Conservation (phyloP, 2,888 invertebrate genomes). For the Synanthedon vespiformis region DNA sequence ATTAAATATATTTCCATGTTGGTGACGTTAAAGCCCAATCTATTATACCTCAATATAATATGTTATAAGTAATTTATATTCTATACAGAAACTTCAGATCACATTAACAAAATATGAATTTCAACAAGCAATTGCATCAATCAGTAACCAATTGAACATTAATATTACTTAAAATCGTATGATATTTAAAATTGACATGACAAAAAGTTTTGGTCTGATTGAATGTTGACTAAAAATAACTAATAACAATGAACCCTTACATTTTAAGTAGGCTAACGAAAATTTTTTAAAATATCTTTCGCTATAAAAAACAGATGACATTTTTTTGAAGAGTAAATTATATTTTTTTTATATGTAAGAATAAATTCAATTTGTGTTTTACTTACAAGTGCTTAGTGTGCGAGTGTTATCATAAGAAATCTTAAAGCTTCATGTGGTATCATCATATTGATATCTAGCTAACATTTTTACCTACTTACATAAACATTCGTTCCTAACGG, state of each 20-base stretch:
- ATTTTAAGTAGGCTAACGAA: neutral
- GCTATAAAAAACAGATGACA: neutral
- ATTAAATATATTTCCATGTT: constrained; percentile 22
- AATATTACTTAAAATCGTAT: constrained; percentile 41
- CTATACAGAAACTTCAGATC: constrained; percentile 46
- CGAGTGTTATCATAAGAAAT: constrained; percentile 70
- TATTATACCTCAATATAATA: neutral
- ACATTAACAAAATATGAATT: constrained; percentile 61
- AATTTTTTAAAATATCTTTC: no score
- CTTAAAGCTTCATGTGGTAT: constrained; percentile 71
- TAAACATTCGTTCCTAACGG: constrained; percentile 69
- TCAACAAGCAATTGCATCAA: constrained; percentile 39
- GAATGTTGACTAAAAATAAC: constrained; percentile 23
- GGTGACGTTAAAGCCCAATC: neutral
- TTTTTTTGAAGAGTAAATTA: neutral
- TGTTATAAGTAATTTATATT: neutral
- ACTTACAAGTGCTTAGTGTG: constrained; percentile 61
- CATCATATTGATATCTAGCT: constrained; percentile 60
- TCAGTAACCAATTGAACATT: constrained; percentile 40
- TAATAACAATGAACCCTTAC: neutral
- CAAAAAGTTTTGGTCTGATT: constrained; percentile 47
- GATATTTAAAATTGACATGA: constrained; percentile 64
- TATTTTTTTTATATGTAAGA: neutral
- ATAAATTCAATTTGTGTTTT: constrained; percentile 11
- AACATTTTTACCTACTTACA: constrained; percentile 62